Evolutionary conservation across 2,113 vertebrate species (phyloP).

Genomic region (Cyanoderma ruficeps): DNA sequence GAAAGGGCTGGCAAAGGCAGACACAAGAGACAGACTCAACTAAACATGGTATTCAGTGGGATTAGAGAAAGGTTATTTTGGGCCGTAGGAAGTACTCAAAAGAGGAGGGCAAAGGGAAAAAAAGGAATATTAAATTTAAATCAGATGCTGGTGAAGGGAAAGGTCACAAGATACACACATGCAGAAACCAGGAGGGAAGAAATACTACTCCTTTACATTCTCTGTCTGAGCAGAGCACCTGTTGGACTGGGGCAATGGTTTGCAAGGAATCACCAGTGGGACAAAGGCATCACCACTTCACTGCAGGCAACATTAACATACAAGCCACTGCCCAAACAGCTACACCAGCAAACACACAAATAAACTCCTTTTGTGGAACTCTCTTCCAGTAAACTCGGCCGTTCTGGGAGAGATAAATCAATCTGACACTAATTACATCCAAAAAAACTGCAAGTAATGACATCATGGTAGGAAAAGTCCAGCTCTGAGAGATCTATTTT

Average conservation of each 20-base stretch:
- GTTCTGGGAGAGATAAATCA: background rate
- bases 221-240: background rate
- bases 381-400: background rate
- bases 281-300: background rate
- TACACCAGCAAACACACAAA: background rate
- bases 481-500: background rate
- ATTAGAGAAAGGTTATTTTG: slow-evolving; percentile 35
- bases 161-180: background rate
- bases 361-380: background rate
- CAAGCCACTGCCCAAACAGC: background rate
- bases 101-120: background rate
- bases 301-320: background rate
- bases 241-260: background rate
- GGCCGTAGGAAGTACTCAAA: background rate
- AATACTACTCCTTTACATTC: background rate
- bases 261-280: background rate
- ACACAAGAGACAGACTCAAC: background rate
- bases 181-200: background rate
- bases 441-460: background rate
- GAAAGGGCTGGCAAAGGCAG: slow-evolving; percentile 12
- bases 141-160: background rate
- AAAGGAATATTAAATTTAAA: background rate
- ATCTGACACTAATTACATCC: background rate
- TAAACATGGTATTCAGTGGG: slow-evolving; percentile 15
- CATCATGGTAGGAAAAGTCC: background rate